Evolutionary conservation across 2,888 invertebrate species (phyloP), one percentile per base, ranked within the genome.

Genomic region (Idaea dimidiata): DNA sequence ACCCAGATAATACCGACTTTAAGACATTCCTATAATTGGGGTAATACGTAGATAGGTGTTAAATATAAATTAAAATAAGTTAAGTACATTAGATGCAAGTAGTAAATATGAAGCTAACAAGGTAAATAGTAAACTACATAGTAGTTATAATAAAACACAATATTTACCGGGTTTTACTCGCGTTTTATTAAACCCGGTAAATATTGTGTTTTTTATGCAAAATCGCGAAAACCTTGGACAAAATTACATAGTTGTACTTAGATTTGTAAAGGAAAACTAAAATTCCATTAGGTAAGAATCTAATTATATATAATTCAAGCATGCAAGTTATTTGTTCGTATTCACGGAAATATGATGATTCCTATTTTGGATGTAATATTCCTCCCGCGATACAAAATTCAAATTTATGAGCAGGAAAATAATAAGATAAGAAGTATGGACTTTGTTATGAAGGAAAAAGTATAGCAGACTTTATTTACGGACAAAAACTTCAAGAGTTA

Each of bases 351-450:
- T 56, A 56, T 17, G 43, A 56, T 56, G 56, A 56, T 17, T 56
- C 14, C 18, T 17, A 56, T 56, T 56, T 18, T 17, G 18, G 16
- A 17, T 17, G 16, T 54, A 17, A 54, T 54, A 54, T 17, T 56
- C 56, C 56, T 14, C 17, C 17, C 56, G 56, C 56, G 54, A 17
- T 17, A 17, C 16, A 56, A 56, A 8, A 56, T 56, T 56, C 56
- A 56, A 56, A 56, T 56, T 56, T 56, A 56, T 56, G 56, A 17
- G 18, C 56, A 56, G 56, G 56, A 56, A 56, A 56, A 56, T 56
- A 56, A 56, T 56, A 56, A 56, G 56, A 56, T 56, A 56, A 56
- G 56, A 55, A 55, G 54, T 55, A 17, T 17, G 18, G 56, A 56
- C 56, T 17, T 56, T 56, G 17, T 55, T 55, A 17, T 55, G 8